These are phyloP conservation scores for Synanceia verrucosa DNA, from an alignment of 2,797 vertebrate genomes.

Conservation along the genomic window DNA sequence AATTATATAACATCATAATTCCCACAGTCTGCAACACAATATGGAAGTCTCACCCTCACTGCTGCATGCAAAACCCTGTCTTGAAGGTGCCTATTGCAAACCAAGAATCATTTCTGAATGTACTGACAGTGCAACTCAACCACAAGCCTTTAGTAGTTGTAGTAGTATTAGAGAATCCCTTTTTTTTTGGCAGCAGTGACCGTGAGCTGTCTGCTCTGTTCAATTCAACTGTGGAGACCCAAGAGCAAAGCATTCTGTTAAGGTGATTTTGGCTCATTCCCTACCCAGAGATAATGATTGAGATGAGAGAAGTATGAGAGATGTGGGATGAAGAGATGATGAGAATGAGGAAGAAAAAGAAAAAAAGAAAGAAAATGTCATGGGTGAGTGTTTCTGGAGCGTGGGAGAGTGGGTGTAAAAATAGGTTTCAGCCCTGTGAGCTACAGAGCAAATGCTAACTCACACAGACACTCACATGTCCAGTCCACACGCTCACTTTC, in stretches of 20 bases:
- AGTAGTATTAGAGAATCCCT: constrained; percentile 5
- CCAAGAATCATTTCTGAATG: too few species aligned
- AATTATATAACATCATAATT: constrained; percentile 52
- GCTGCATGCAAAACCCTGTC: background rate
- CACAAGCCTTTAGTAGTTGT: too few species aligned
- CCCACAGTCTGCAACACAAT: constrained; percentile 42
- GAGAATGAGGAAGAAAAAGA: constrained; percentile 10
- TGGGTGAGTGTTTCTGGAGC: constrained; percentile 25
- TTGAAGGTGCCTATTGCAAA: background rate
- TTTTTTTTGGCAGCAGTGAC: constrained; percentile 29
- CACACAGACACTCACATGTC: constrained; percentile 58
- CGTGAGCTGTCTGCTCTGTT: constrained; percentile 37
- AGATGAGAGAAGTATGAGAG: constrained; percentile 11
- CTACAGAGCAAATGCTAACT: constrained; percentile 44
- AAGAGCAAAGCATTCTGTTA: constrained; percentile 3
- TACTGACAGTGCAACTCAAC: too few species aligned
- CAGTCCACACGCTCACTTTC: constrained; percentile 47
- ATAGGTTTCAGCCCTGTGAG: constrained; percentile 54
- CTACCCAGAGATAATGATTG: background rate
- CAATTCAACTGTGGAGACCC: background rate
- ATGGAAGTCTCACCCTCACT: constrained; percentile 1
- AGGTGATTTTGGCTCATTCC: constrained; percentile 13
- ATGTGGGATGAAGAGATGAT: constrained; percentile 7
- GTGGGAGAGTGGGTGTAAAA: constrained; percentile 43
- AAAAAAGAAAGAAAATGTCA: constrained; percentile 41